Evolutionary conservation across 1,140 invertebrate species (phyloP), one percentile per base, ranked within the genome.

Genomic region (Drosophila suzukii): DNA sequence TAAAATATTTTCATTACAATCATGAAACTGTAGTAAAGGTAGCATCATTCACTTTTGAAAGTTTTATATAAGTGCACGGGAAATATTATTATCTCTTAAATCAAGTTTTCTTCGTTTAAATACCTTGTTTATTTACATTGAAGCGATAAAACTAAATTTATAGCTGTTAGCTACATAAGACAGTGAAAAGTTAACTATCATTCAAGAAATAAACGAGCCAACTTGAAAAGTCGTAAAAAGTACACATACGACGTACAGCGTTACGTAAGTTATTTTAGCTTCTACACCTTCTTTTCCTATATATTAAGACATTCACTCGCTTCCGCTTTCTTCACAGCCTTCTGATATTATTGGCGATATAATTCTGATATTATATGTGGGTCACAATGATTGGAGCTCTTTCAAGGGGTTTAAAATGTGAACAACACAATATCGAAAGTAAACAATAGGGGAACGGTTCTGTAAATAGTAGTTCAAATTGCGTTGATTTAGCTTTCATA

Each of bases 1-100:
- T 8, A 17, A 36, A 59, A 41, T n/a, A 20, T 10, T 62, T 46
- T 68, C 79, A 92, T 93, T 93, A 27, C 41, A 24, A 30, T 27
- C 11, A 34, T 7, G 1, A 3, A 24, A 24, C 11, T 24, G 8
- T 17, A 11, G 11, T 44, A 20, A 43, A n/a, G 6, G 39, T 15
- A 3, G 10, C 8, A 11, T 15, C 13, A n/a, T 15, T 41, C 6
- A 44, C 43, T 46, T 46, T 46, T 24, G 5, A 46, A 13, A 46
- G 15, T 10, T 20, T 10, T 17, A 20, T 7, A 41, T 3, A 15
- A 20, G 20, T 20, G 20, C 20, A 20, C 0, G 20, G 20, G 20
- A 20, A 20, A 20, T 11, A 10, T 44, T 44, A 44, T 17, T 27
- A 47, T 11, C 5, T 27, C 5, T 47, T 4, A 49, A 50, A 34